Base-by-base conservation (phyloP, 2,888 invertebrate species). In the Hirtodrosophila alboralis region DNA sequence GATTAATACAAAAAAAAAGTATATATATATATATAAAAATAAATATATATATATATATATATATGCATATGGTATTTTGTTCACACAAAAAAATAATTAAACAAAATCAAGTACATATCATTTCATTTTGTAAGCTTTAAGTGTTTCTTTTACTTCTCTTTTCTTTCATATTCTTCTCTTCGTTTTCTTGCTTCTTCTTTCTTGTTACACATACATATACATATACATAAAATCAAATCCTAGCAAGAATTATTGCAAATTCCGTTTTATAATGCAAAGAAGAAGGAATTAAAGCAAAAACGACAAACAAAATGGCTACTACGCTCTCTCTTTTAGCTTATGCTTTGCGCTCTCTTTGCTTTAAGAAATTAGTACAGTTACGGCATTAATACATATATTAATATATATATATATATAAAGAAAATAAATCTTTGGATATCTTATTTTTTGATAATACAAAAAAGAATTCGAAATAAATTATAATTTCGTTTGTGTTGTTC, bases 81-180 rank as follows among this genome's bases (percentile, higher is more conserved):
- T 43, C 53, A 72, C 56, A n/a, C n/a, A n/a, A n/a, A 70, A 74
- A 23, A 76, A 58, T 78, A 81, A 75, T 72, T 68, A 78, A 69
- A 73, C 53, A 69, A 81, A 77, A 78, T 77, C 77, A 77, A 81
- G 81, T 78, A 77, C 81, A 77, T 77, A 38, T n/a, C n/a, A 80
- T 75, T 74, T 70, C 71, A 70, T 66, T 75, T 76, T n/a, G n/a
- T n/a, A 51, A 58, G 47, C 27, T 34, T 47, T 65, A 59, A 54
- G 26, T 44, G 13, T 28, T 16, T 10, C 6, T 48, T 9, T 48
- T 33, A 4, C 37, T 14, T 44, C 31, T 18, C 28, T 14, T 14
- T 27, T 16, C 14, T 12, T 37, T 43, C 10, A 3, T 16, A 2
- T 14, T n/a, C 9, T 27, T 14, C 14, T 37, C 12, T 18, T 18